Base-by-base conservation (phyloP, 2,113 vertebrate species). In the Burhinus bistriatus region DNA sequence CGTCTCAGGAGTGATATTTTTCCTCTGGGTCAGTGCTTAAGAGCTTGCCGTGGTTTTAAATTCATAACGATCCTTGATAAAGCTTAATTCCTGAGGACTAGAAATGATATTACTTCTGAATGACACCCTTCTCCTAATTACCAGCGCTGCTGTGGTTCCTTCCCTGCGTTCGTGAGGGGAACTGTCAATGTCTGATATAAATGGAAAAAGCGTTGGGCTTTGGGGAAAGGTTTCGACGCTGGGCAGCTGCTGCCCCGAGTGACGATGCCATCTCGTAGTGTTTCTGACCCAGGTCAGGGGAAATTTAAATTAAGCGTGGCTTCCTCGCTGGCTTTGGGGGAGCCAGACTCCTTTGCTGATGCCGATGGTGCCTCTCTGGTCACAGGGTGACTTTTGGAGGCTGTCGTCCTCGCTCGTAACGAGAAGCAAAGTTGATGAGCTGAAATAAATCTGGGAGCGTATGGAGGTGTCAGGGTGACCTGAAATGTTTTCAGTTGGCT, bases 351-450 rank as follows among this genome's bases (percentile, higher is more conserved):
- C 64, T 70, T 29, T 61, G 32, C 49, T 62, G 83, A 1, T 51
- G 61, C 44, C 7, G 1, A 2, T 2, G 3, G 27, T 69, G 83
- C 40, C 45, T 2, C 5, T 42, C 80, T 51, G 32, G 18, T 75
- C 21, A 4, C n/a, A 34, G 70, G 23, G 54, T 69, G 49, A n/a
- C 45, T 69, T 82, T 69, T 58, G 71, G 75, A 69, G 78, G 15
- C 42, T 9, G 59, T 58, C 0, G 0, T 49, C 8, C 3, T 40
- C 8, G 4, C 66, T 83, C 0, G 0, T 72, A 47, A 57, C 0
- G 1, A 49, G 66, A 45, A 54, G 29, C 1, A 0, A 70, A 59
- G 76, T 2, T 11, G n/a, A 40, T 25, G 69, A 93, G 36, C 66
- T 91, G 78, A 82, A 91, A 72, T 73, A 42, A 52, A 70, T 38